phyloP scores from a whole-genome alignment of 2,888 invertebrate genomes.

The Eulithis prunata region DNA sequence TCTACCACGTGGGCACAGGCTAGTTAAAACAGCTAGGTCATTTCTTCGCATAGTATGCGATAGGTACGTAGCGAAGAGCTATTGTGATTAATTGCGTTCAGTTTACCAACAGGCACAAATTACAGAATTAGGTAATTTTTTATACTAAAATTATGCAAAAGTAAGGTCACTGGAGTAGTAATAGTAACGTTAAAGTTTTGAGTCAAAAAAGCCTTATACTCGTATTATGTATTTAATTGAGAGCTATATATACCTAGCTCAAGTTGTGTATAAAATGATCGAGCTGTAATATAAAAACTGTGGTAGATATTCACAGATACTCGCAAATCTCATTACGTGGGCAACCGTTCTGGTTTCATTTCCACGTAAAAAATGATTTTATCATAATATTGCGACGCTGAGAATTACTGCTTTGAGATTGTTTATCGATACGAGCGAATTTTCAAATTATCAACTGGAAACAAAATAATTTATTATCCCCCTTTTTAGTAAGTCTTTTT shows the following conservation, averaged over 20 bases:
- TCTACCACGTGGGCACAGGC: constrained; percentile 63
- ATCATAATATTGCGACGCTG: constrained; percentile 44
- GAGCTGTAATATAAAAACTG: constrained; percentile 4
- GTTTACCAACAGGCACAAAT: too few species aligned
- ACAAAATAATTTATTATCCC: too few species aligned
- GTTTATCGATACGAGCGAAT: neutral
- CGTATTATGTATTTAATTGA: neutral
- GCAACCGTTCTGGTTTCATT: constrained; percentile 57
- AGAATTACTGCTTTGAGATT: constrained; percentile 3
- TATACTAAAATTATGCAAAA: too few species aligned
- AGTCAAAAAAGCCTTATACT: too few species aligned
- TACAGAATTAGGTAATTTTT: too few species aligned
- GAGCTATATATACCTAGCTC: too few species aligned
- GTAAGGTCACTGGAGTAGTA: too few species aligned
- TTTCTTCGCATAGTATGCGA: neutral
- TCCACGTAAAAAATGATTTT: constrained; percentile 62
- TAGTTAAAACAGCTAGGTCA: constrained; percentile 29
- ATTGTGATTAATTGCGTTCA: too few species aligned
- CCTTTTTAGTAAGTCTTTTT: too few species aligned
- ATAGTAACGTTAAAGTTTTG: too few species aligned
- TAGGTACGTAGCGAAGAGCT: too few species aligned
- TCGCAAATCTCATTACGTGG: constrained; percentile 45
- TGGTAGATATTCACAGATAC: constrained; percentile 16
- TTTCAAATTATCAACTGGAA: too few species aligned
- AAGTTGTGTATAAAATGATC: constrained; percentile 4